A percentile compares a stretch with the other conserved stretches of the same genome.
Evolutionary conservation across 2,888 invertebrate species (phyloP).

Genomic region (Drosophila lacicola): DNA sequence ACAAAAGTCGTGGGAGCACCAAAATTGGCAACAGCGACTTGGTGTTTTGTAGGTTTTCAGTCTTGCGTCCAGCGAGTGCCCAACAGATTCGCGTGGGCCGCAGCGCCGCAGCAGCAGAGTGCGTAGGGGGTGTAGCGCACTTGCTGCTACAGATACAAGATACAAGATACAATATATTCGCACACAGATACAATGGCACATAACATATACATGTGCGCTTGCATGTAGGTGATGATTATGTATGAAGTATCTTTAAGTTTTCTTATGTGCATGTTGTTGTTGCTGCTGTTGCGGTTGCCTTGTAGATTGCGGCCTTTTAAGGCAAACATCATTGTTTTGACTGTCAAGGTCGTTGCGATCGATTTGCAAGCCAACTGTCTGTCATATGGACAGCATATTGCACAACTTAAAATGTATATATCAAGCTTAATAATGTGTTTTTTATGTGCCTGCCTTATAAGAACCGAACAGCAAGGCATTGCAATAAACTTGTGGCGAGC

Average conservation of each 20-base stretch:
- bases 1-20: conserved; percentile 72
- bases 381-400: conserved; percentile 57
- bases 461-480: conserved; percentile 26
- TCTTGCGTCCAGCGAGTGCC: conserved; percentile 34
- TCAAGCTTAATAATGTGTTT: conserved; percentile 25
- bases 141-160: conserved; percentile 32
- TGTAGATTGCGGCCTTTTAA: conserved; percentile 61
- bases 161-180: conserved; percentile 26
- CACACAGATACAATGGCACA: conserved; percentile 40
- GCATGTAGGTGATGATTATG: conserved; percentile 53
- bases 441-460: conserved; percentile 36
- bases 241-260: conserved; percentile 44
- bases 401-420: conserved; percentile 23
- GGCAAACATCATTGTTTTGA: conserved; percentile 70
- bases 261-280: conserved; percentile 15
- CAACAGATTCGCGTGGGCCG: conserved; percentile 22
- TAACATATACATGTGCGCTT: conserved; percentile 34
- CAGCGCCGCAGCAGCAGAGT: conserved; percentile 8
- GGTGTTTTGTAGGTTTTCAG: conserved; percentile 35
- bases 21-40: conserved; percentile 74
- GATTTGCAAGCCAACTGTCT: conserved; percentile 59
- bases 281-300: conserved; percentile 23
- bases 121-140: conserved; percentile 51
- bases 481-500: conserved; percentile 39
- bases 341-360: conserved; percentile 75